Percentiles rank a stretch among this genome's conserved stretches.
Evolutionary conservation across 2,113 vertebrate species (phyloP).

Genomic region (Vireo altiloquus): DNA sequence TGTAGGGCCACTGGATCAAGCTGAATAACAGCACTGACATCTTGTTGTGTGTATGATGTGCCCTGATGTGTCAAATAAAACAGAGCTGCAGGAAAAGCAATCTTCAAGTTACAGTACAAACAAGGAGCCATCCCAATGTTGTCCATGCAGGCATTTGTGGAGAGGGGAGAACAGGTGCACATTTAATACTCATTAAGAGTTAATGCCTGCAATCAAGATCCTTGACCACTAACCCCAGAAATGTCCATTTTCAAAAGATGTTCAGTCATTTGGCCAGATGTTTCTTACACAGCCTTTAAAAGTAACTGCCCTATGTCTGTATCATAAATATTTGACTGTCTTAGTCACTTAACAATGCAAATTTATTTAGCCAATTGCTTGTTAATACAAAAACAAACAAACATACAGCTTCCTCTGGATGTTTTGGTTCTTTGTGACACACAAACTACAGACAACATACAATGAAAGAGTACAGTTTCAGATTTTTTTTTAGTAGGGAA

Average conservation of each 20-base stretch:
- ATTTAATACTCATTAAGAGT: slow-evolving; percentile 21
- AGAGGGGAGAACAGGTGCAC: not conserved
- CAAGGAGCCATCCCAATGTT: not conserved
- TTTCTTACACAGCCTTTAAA: not conserved
- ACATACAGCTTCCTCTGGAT: not conserved
- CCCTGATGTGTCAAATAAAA: not conserved
- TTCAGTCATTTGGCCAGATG: slow-evolving; percentile 11
- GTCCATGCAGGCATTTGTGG: not conserved
- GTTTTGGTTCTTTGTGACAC: slow-evolving; percentile 34
- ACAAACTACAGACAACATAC: slow-evolving; percentile 7
- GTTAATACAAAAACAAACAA: slow-evolving; percentile 45
- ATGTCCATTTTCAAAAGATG: not conserved
- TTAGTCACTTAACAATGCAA: slow-evolving; percentile 44
- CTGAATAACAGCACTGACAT: not conserved
- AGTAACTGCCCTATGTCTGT: not conserved
- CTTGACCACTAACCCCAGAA: slow-evolving; percentile 32
- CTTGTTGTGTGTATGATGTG: not conserved
- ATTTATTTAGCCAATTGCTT: slow-evolving; percentile 51
- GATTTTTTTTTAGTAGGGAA: not conserved
- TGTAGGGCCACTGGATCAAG: not conserved
- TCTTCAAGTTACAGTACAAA: not conserved
- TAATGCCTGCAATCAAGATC: not conserved
- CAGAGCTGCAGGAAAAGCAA: not conserved
- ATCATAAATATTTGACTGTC: slow-evolving; percentile 27
- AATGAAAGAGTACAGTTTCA: slow-evolving; percentile 11